Base-by-base conservation (phyloP, 2,888 invertebrate species). In the Congeria kusceri region DNA sequence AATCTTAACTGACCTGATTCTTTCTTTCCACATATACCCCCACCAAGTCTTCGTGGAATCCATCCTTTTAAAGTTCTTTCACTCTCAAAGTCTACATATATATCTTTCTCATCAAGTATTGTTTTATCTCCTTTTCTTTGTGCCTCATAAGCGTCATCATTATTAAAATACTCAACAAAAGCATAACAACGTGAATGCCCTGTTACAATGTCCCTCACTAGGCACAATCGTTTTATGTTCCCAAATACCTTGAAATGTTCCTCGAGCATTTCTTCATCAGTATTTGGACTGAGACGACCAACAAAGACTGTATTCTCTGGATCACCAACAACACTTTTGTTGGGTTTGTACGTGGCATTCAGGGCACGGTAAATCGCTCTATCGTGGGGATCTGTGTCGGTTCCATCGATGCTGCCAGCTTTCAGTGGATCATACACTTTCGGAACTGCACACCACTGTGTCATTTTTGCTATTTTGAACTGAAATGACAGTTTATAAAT, bases 1-100 rank as follows among this genome's bases (percentile, higher is more conserved):
- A 98, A 98, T 77, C 98, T 93, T 56, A 98, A 94, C 91, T 98
- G 98, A 0, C 98, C 98, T 0, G 97, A 96, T 92, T 97, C 96
- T 89, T 96, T 97, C 84, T 95, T 95, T 0, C 98, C 98, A 3
- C 97, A 97, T 91, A 97, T 96, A 18, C 98, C 98, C 20, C 98
- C 98, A 3, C 98, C 98, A 7, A 97, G 94, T 81, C 98, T 94
- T 81, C 98, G 94, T 2, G 98, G 98, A 90, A 96, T 95, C 98
- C 98, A 98, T 1, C 97, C 97, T 64, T 88, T 85, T 65, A 93
- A 62, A n/a, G 93, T 94, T 80, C 97, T 94, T 91, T 96, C 96
- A 86, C 95, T 96, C 93, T 97, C 97, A 87, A 95, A 95, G 92
- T 98, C 97, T 2, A 96, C 96, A 88, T 97, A 95, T 39, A 97